These are phyloP conservation scores for Tridacna gigas DNA, from an alignment of 2,888 invertebrate species.

Conservation along the genomic window DNA sequence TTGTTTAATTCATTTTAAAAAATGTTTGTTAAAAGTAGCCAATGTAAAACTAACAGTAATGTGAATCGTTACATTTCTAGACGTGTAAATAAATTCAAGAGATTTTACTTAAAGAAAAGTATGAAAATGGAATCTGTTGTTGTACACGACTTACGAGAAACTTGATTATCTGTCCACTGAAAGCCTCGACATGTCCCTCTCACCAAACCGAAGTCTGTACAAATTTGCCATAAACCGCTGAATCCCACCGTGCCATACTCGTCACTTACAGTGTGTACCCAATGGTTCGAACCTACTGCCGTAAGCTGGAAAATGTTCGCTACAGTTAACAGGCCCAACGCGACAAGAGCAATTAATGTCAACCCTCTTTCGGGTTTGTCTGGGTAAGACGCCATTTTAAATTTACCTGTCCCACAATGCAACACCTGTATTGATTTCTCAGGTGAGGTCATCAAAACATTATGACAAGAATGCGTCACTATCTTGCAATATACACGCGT, in stretches of 20 bases:
- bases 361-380: conserved; percentile 6
- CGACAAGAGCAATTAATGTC: conserved; percentile 31
- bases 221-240: conserved; percentile 68
- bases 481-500: conserved; percentile 1
- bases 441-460: conserved; percentile 49
- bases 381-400: conserved; percentile 59
- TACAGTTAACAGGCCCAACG: conserved; percentile 49
- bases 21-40: no score
- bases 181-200: conserved; percentile 64
- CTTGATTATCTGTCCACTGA: conserved; percentile 69
- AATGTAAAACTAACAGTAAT: no score
- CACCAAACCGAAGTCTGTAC: conserved; percentile 59
- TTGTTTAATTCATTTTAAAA: no score
- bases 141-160: conserved; percentile 65
- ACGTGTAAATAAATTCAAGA: no score
- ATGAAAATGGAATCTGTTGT: no score
- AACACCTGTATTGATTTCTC: conserved; percentile 32
- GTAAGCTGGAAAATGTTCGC: conserved; percentile 59
- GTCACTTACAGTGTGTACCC: conserved; percentile 61
- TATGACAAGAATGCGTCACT: conserved; percentile 53
- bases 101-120: no score
- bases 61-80: no score
- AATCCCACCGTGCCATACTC: conserved; percentile 61
- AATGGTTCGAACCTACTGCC: conserved; percentile 63
- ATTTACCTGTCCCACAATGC: conserved; percentile 52